Evolutionary conservation across 2,888 invertebrate genomes (phyloP).

Genomic region (Hipparchia sbordonii): DNA sequence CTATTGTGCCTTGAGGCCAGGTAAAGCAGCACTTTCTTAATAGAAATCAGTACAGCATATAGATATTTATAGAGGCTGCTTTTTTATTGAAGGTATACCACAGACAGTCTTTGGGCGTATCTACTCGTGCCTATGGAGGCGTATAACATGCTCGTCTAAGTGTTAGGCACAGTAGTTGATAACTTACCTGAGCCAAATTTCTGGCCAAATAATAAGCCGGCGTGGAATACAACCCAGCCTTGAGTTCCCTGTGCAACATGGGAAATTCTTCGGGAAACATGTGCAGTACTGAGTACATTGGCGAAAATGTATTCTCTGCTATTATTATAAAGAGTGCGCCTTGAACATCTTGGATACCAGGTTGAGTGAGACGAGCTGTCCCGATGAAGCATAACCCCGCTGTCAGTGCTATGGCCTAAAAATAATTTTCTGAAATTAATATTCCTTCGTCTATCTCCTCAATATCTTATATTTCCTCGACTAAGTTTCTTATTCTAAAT

Average conservation of each 20-base stretch:
- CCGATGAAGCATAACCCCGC: conserved; percentile 94
- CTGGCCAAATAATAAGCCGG: conserved; percentile 91
- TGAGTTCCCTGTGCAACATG: conserved; percentile 90
- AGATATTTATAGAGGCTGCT: too few relatives aligned
- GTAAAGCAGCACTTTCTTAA: too few relatives aligned
- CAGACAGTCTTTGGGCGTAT: too few relatives aligned
- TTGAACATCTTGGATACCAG: conserved; percentile 93
- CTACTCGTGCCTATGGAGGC: too few relatives aligned
- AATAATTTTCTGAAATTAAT: background rate
- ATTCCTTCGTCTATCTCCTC: background rate
- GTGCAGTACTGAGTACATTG: conserved; percentile 94
- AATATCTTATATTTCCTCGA: background rate
- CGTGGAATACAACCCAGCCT: conserved; percentile 91
- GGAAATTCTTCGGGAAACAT: conserved; percentile 92
- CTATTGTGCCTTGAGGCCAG: too few relatives aligned
- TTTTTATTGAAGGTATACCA: too few relatives aligned
- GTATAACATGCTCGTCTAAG: background rate
- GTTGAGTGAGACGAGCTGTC: conserved; percentile 87
- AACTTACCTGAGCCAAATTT: conserved; percentile 88
- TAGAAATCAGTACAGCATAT: too few relatives aligned
- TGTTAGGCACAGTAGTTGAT: background rate
- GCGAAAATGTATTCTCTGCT: conserved; percentile 94
- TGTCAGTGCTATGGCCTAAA: conserved; percentile 87
- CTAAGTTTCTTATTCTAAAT: background rate
- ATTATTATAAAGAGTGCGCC: conserved; percentile 94